Evolutionary conservation across 2,113 vertebrate species (phyloP), one percentile per base, ranked within the genome.

Genomic region (Cyrtonyx montezumae): DNA sequence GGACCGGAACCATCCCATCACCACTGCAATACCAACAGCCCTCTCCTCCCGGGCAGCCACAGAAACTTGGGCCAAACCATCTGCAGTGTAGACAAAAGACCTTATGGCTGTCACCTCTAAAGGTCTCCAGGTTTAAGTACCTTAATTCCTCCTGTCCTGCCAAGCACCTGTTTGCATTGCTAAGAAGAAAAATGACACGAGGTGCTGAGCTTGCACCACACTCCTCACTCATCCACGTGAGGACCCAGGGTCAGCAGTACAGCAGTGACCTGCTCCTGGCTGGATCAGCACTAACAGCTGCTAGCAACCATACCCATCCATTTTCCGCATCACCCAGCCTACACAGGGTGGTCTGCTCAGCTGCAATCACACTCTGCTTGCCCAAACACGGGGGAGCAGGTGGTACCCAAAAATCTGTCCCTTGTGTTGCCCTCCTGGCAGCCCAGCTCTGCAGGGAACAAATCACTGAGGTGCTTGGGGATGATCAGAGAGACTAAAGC

Each of bases 201-300:
- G 79, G 76, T 91, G 94, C 94, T 96, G 91, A 96, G 90, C 56
- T 92, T 90, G 93, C 93, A 96, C 85, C 19, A 11, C 16, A 9
- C 67, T 91, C 73, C 79, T 36, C 43, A 13, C 61, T 91, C 76
- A 91, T 74, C 76, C 0, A 0, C 20, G 21, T 43, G 70, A 87
- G 84, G 84, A 80, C 51, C 34, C 25, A 28, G 63, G 63, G 71
- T 89, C 78, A 93, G 37, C 45, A 36, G 42, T 2, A 2, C 42
- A 46, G 40, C 8, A 4, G 80, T 18, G 65, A 61, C 18, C 3
- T 0, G 22, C 86, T 32, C 78, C 81, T 48, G 77, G 23, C 3
- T 1, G 53, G 21, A 53, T 25, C 51, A 36, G 13, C 18, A 14
- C 56, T 8, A 56, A 30, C 66, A 61, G 26, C 58, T 7, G 5